phyloP scores from a whole-genome alignment of 1,140 invertebrate genomes.

The Mesaphorura yosii region DNA sequence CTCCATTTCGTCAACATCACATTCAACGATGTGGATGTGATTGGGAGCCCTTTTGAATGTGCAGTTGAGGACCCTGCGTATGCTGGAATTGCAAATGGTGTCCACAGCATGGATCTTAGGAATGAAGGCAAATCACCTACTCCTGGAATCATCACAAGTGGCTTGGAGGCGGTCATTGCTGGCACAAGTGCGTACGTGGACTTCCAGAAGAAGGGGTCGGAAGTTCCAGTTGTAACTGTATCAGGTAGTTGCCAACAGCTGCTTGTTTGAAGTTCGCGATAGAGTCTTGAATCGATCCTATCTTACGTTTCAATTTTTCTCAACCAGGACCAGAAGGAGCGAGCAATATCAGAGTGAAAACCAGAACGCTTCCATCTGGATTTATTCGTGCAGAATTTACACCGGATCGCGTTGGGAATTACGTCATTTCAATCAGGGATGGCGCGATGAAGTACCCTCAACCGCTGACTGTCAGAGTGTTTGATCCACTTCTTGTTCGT shows the following conservation, averaged over 20 bases:
- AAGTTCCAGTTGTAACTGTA: slow-evolving; percentile 40
- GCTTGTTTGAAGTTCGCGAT: background rate
- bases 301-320: slow-evolving; percentile 5
- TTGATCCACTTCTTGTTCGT: slow-evolving; percentile 69
- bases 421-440: slow-evolving; percentile 41
- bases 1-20: slow-evolving; percentile 91
- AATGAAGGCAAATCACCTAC: background rate
- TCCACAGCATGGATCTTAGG: background rate
- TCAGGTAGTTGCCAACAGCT: no score
- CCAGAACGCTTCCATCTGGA: slow-evolving; percentile 41
- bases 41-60: slow-evolving; percentile 28
- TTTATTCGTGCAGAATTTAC: slow-evolving; percentile 46
- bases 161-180: slow-evolving; percentile 44
- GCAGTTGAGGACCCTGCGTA: slow-evolving; percentile 48
- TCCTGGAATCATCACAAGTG: slow-evolving; percentile 31
- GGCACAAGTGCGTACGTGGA: slow-evolving; percentile 48
- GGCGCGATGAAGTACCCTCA: slow-evolving; percentile 33
- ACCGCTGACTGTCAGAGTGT: slow-evolving; percentile 62
- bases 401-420: slow-evolving; percentile 48
- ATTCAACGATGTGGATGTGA: slow-evolving; percentile 73
- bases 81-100: slow-evolving; percentile 11
- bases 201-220: slow-evolving; percentile 43
- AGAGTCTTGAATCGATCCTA: background rate
- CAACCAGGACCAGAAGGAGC: slow-evolving; percentile 46
- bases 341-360: slow-evolving; percentile 32